phyloP scores from a whole-genome alignment of 2,797 vertebrate genomes.

The Gastrophryne carolinensis region DNA sequence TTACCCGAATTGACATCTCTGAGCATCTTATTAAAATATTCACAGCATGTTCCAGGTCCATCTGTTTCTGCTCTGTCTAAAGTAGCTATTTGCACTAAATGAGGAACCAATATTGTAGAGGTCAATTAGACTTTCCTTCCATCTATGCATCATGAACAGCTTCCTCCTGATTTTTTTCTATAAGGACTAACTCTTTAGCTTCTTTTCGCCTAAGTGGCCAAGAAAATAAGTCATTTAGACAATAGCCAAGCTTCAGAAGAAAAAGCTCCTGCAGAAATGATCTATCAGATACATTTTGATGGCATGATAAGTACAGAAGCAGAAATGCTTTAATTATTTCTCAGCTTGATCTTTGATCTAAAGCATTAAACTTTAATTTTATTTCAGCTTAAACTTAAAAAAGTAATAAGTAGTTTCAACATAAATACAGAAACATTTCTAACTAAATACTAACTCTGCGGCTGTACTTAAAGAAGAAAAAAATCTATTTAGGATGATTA shows the following conservation, averaged over 20 bases:
- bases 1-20: slow-evolving; percentile 3
- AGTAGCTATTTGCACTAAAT: neutral
- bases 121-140: neutral
- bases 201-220: neutral
- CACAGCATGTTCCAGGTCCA: slow-evolving; percentile 7
- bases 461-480: too few relatives aligned
- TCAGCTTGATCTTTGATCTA: too few relatives aligned
- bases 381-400: too few relatives aligned
- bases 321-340: too few relatives aligned
- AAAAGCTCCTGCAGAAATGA: neutral
- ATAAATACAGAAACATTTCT: too few relatives aligned
- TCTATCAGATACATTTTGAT: too few relatives aligned
- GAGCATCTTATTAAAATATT: slow-evolving; percentile 5
- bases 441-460: too few relatives aligned
- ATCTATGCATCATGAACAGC: neutral
- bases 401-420: too few relatives aligned
- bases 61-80: slow-evolving; percentile 5
- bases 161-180: neutral
- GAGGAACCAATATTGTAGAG: neutral
- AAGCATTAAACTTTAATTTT: too few relatives aligned
- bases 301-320: too few relatives aligned
- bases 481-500: too few relatives aligned
- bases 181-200: neutral
- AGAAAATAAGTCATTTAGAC: neutral
- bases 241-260: neutral